A percentile compares a stretch with the other conserved stretches of the same genome.
phyloP scores from a whole-genome alignment of 1,140 invertebrate species.

The Holotrichia oblita region DNA sequence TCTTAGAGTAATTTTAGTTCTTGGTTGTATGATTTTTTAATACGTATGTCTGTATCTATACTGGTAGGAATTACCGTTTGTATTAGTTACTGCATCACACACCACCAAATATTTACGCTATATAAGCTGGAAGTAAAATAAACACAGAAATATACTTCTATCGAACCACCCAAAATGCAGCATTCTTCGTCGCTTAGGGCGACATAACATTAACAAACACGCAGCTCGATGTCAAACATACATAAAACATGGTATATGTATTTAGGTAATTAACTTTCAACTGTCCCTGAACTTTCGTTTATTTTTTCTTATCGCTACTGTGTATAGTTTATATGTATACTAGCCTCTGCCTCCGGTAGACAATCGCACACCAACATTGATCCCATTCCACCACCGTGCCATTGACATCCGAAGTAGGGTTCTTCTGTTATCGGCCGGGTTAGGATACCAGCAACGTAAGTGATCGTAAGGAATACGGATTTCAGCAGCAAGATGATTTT shows the following conservation, averaged over 20 bases:
- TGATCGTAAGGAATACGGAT: slow-evolving; percentile 19
- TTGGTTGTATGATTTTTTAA: no score
- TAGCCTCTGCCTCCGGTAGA: slow-evolving; percentile 23
- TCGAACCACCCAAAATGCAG: slow-evolving; percentile 3
- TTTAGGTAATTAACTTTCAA: not conserved
- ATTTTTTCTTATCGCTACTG: slow-evolving; percentile 29
- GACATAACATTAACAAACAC: slow-evolving; percentile 12
- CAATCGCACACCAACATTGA: slow-evolving; percentile 43
- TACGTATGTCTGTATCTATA: no score
- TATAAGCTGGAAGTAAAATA: not conserved
- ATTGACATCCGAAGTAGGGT: slow-evolving; percentile 45
- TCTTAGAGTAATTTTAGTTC: no score
- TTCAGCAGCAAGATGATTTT: slow-evolving; percentile 19
- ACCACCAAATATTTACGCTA: not conserved
- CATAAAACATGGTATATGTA: slow-evolving; percentile 2
- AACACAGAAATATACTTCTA: not conserved
- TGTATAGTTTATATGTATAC: not conserved
- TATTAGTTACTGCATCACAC: not conserved
- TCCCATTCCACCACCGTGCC: slow-evolving; percentile 45
- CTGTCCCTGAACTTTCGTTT: not conserved
- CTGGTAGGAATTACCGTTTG: no score
- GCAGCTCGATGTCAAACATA: slow-evolving; percentile 8
- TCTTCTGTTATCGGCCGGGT: slow-evolving; percentile 41
- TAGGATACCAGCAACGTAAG: slow-evolving; percentile 26
- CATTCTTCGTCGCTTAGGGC: not conserved